phyloP scores from a whole-genome alignment of 2,113 vertebrate genomes.

The Phrynosoma blainvillii region DNA sequence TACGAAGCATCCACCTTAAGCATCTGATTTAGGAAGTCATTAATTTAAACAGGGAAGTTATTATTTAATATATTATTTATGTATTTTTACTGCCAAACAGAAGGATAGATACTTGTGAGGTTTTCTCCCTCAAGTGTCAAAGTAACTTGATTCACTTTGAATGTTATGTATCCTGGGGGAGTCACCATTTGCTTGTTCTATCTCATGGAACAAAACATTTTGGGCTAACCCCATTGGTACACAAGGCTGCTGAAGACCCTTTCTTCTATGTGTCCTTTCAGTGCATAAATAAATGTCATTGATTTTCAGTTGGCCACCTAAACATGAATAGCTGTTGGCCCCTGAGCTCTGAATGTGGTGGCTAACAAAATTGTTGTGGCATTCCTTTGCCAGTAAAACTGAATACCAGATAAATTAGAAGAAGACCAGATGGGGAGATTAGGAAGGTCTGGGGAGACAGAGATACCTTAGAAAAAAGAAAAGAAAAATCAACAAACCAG shows the following conservation, averaged over 20 bases:
- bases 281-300: slow-evolving; percentile 14
- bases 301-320: not conserved
- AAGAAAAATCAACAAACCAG: not conserved
- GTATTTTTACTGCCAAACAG: no score
- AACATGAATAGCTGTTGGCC: not conserved
- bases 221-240: not conserved
- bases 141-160: no score
- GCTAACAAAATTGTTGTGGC: not conserved
- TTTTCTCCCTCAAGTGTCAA: no score
- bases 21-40: no score
- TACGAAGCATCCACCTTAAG: no score
- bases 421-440: slow-evolving; percentile 10
- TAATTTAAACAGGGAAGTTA: no score
- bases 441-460: not conserved
- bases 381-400: slow-evolving; percentile 5
- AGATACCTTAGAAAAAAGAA: not conserved
- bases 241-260: not conserved
- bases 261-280: not conserved
- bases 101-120: no score
- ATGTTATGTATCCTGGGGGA: not conserved
- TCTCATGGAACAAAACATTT: not conserved
- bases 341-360: not conserved
- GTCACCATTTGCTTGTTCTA: not conserved
- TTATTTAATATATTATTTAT: no score
- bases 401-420: slow-evolving; percentile 9